phyloP scores from a whole-genome alignment of 2,113 vertebrate species.

The Phocoena phocoena region DNA sequence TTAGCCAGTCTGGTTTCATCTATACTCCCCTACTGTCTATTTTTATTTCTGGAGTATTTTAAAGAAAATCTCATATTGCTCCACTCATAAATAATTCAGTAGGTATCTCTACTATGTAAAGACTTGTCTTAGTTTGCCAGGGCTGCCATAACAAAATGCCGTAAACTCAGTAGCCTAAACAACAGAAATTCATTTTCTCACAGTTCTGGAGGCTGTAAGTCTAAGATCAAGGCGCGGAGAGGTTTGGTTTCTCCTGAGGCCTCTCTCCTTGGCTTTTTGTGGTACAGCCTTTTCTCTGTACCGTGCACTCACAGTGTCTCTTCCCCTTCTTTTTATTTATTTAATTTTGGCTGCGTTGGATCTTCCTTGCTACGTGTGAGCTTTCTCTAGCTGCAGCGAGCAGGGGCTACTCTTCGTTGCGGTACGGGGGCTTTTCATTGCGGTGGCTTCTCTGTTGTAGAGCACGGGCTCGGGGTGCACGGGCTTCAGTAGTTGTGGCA shows the following conservation, averaged over 20 bases:
- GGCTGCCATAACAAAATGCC: background rate
- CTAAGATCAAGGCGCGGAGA: background rate
- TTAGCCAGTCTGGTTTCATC: background rate
- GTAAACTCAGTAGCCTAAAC: background rate
- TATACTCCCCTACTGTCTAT: background rate
- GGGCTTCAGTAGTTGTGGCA: too few species aligned
- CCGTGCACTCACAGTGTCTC: background rate
- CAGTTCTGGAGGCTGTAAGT: background rate
- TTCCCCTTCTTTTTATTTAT: background rate
- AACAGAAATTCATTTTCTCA: background rate
- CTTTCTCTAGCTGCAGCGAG: too few species aligned
- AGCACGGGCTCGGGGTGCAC: too few species aligned
- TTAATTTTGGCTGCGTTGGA: too few species aligned
- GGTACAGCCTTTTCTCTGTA: background rate
- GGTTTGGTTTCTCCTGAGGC: background rate
- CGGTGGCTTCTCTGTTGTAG: too few species aligned
- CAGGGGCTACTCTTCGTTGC: too few species aligned
- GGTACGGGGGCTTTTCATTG: too few species aligned
- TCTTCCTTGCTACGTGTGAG: too few species aligned
- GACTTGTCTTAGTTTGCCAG: background rate
- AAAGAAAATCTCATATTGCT: background rate
- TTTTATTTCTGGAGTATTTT: slow-evolving; percentile 42
- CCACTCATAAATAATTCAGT: background rate
- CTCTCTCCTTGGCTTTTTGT: background rate
- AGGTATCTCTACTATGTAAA: background rate